phyloP scores from a whole-genome alignment of 2,113 vertebrate genomes.

The Chauna torquata region DNA sequence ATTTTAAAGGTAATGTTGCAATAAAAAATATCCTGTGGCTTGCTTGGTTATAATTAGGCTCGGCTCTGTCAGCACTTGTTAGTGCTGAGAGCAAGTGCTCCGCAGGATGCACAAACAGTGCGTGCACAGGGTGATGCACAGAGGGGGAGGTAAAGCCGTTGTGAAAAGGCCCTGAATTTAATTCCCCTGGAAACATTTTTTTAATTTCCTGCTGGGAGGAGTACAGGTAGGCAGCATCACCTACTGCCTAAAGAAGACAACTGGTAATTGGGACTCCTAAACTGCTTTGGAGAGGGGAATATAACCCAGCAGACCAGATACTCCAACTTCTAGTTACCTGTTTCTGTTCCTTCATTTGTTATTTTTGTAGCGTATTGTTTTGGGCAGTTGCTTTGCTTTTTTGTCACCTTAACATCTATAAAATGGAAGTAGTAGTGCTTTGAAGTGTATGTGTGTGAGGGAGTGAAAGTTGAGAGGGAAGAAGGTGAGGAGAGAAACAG shows the following conservation, averaged over 20 bases:
- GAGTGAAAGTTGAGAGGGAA: background rate
- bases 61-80: background rate
- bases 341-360: background rate
- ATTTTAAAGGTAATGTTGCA: background rate
- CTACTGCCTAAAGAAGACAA: background rate
- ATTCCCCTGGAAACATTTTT: background rate
- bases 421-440: background rate
- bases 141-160: background rate
- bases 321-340: no score
- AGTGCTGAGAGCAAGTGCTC: background rate
- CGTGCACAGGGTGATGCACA: background rate
- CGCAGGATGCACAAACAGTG: background rate
- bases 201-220: background rate
- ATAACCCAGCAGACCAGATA: no score
- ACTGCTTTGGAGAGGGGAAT: background rate
- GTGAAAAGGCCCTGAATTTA: background rate
- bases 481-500: rapidly evolving
- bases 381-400: background rate
- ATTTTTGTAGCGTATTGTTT: background rate
- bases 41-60: background rate
- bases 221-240: background rate
- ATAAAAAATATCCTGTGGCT: background rate
- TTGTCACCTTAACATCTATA: background rate
- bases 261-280: background rate
- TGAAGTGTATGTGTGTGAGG: background rate